Evolutionary conservation across 2,888 invertebrate genomes (phyloP).

Genomic region (Cantharis nigra): DNA sequence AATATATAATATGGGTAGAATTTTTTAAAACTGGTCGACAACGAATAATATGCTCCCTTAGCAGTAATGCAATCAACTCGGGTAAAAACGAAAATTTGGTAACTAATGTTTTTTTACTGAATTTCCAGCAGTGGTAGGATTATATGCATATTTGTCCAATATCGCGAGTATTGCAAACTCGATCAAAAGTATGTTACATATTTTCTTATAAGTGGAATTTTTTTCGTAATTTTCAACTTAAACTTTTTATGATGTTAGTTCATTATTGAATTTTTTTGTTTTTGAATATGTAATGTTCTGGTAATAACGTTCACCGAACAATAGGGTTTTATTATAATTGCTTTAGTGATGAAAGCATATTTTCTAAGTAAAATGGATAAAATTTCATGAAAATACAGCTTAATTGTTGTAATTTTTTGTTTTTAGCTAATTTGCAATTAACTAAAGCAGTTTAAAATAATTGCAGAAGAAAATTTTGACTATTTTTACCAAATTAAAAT

Average conservation of each 20-base stretch:
- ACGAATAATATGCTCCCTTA: too few relatives aligned
- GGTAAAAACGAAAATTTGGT: too few relatives aligned
- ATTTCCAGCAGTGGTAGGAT: too few relatives aligned
- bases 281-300: not conserved
- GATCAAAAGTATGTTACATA: too few relatives aligned
- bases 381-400: not conserved
- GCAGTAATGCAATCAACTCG: too few relatives aligned
- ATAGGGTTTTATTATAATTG: not conserved
- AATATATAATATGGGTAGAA: too few relatives aligned
- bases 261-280: not conserved
- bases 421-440: not conserved
- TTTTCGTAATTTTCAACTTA: not conserved
- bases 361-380: not conserved
- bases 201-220: too few relatives aligned
- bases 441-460: too few relatives aligned
- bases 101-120: too few relatives aligned
- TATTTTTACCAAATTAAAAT: not conserved
- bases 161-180: too few relatives aligned
- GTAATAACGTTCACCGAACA: not conserved
- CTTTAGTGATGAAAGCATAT: not conserved
- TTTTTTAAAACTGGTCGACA: too few relatives aligned
- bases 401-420: not conserved
- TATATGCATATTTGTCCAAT: too few relatives aligned
- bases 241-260: not conserved
- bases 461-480: not conserved